Base-by-base conservation (phyloP, 2,113 vertebrate genomes). In the Neogale vison region DNA sequence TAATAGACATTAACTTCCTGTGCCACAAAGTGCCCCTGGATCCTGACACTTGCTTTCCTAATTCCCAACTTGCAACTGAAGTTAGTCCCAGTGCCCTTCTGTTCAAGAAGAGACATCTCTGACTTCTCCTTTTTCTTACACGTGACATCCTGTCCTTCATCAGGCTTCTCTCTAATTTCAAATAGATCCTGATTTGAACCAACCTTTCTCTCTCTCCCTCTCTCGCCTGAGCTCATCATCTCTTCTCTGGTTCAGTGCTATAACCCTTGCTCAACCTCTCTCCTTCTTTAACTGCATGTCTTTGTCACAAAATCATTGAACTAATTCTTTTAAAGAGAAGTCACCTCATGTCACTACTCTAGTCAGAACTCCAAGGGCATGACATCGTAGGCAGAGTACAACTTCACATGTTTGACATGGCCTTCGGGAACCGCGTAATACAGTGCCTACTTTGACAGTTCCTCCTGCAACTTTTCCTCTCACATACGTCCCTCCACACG, bases 401-500 rank as follows among this genome's bases (percentile, higher is more conserved):
- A 12, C 39, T 31, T 59, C 2, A 52, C 23, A 14, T 21, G 57
- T n/a, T 20, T 34, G 21, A 15, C 36, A 13, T 47, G 39, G 67
- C 52, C 90, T 20, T 59, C 2, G 7, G 34, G 50, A 34, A 31
- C 76, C 12, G 11, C 24, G 0, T 6, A 52, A 8, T 26, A 26
- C 0, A 9, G 7, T 18, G 7, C 10, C 45, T 7, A 34, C n/a
- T 83, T 36, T 59, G 79, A 45, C 9, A 72, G 29, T 17, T 5
- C 9, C 15, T 72, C 50, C 52, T 47, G 2, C 59, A 15, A 4
- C 12, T 31, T 24, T 82, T 39, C 24, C 67, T 76, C 18, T 10
- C n/a, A 2, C 34, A 42, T 57, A 24, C 0, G 0, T 24, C 26
- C 26, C n/a, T 36, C 42, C 34, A 31, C 36, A 17, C 3, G 6